Conservation (phyloP, 1,140 invertebrate genomes). For the Drosophila grimshawi region DNA sequence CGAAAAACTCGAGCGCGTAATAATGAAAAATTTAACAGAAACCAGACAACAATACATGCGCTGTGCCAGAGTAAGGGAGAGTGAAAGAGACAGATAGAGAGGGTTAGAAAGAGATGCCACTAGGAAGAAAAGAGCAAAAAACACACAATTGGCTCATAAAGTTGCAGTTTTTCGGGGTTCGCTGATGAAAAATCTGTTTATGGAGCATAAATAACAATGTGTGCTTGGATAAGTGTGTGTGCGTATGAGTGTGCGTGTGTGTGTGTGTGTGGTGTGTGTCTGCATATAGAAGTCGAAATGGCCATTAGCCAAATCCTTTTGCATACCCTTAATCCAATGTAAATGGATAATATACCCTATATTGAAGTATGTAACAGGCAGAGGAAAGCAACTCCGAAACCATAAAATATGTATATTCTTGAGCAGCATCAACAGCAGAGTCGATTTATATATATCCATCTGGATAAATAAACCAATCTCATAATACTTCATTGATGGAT, state of each 20-base stretch:
- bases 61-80: neutral
- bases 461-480: no score
- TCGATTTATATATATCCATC: no score
- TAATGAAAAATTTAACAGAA: constrained; percentile 72
- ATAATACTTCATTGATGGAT: no score
- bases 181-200: constrained; percentile 47
- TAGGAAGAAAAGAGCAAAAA: constrained; percentile 2
- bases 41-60: constrained; percentile 17
- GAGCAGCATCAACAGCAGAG: no score
- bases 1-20: constrained; percentile 47
- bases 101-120: neutral
- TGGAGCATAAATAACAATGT: constrained; percentile 69
- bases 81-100: no score
- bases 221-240: constrained; percentile 17
- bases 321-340: no score
- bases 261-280: constrained; percentile 17
- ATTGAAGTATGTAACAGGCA: no score
- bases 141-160: constrained; percentile 54
- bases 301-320: constrained; percentile 41
- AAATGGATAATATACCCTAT: no score
- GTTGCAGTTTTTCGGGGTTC: constrained; percentile 37
- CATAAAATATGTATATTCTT: no score
- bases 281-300: neutral
- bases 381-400: no score
- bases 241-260: constrained; percentile 3